Conservation (phyloP, 2,797 vertebrate genomes). For the Tokudaia tokunoshimensis region DNA sequence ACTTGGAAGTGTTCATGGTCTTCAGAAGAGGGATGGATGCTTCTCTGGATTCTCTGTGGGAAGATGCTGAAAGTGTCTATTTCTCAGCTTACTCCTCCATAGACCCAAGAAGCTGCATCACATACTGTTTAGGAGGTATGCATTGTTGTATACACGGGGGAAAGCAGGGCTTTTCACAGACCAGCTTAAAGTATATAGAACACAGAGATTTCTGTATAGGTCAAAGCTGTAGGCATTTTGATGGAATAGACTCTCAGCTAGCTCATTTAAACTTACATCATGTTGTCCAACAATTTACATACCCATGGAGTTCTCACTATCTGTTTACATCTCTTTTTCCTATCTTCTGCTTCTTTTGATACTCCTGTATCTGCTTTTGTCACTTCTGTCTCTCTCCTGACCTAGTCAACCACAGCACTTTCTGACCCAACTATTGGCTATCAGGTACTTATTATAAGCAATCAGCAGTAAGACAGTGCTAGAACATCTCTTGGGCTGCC, state of each 20-base stretch:
- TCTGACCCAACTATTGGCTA: neutral
- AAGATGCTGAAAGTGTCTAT: neutral
- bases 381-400: neutral
- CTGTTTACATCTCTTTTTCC: neutral
- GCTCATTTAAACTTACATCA: neutral
- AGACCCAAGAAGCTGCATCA: neutral
- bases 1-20: neutral
- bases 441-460: neutral
- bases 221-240: neutral
- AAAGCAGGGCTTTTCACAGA: neutral
- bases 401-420: too few species aligned
- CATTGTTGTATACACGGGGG: neutral
- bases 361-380: neutral
- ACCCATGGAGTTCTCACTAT: neutral
- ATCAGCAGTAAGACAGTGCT: neutral
- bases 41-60: neutral
- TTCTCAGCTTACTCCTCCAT: neutral
- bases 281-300: neutral
- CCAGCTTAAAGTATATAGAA: neutral
- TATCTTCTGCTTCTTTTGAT: neutral
- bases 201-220: neutral
- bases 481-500: neutral
- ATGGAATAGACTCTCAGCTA: too few species aligned
- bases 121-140: neutral
- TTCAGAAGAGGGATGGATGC: neutral